Percentiles rank a stretch among this genome's conserved stretches.
These are phyloP conservation scores for Colossoma macropomum DNA, from an alignment of 2,113 vertebrate genomes.

Conservation along the genomic window DNA sequence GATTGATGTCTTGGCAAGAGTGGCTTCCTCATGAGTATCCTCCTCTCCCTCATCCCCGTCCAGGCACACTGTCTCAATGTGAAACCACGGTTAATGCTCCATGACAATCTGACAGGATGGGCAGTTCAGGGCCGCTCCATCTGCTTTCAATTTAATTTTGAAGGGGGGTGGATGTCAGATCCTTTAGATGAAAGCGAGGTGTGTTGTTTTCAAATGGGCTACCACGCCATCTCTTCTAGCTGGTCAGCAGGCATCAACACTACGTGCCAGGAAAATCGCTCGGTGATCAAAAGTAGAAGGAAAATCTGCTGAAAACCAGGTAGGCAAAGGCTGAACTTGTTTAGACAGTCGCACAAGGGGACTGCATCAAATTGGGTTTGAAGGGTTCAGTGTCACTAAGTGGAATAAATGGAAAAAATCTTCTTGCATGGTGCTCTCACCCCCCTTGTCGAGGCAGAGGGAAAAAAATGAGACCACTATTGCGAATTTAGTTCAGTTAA, in stretches of 20 bases:
- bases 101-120: slow-evolving; percentile 74
- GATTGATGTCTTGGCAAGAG: slow-evolving; percentile 71
- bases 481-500: too few relatives aligned
- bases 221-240: slow-evolving; percentile 82
- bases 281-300: slow-evolving; percentile 78
- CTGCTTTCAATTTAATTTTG: slow-evolving; percentile 84
- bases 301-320: slow-evolving; percentile 82
- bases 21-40: slow-evolving; percentile 60
- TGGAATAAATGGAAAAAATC: slow-evolving; percentile 84
- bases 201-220: slow-evolving; percentile 77
- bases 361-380: slow-evolving; percentile 64
- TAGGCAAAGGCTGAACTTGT: slow-evolving; percentile 82
- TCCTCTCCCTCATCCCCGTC: slow-evolving; percentile 44
- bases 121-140: slow-evolving; percentile 71
- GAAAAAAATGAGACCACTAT: slow-evolving; percentile 75
- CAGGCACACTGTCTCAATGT: slow-evolving; percentile 66
- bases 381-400: slow-evolving; percentile 77
- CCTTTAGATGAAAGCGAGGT: slow-evolving; percentile 79
- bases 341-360: slow-evolving; percentile 79
- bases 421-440: slow-evolving; percentile 89
- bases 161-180: slow-evolving; percentile 47
- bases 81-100: slow-evolving; percentile 74
- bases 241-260: slow-evolving; percentile 77
- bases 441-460: slow-evolving; percentile 83
- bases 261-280: slow-evolving; percentile 83